Conservation (phyloP, 2,888 invertebrate genomes). For the Peribatodes rhomboidaria region DNA sequence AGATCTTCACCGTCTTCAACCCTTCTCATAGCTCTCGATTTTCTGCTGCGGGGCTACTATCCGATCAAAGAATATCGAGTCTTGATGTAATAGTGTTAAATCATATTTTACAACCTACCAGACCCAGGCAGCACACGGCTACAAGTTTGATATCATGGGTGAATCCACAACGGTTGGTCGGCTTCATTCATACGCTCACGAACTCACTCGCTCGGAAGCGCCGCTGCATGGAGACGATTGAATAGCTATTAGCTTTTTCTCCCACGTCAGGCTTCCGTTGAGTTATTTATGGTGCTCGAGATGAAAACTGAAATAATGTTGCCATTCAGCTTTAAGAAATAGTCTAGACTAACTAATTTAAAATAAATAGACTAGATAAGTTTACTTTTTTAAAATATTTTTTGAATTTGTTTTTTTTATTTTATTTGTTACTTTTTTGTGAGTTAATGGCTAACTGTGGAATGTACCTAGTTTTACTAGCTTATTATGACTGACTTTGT, state of each 20-base stretch:
- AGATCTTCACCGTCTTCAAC: too few species aligned
- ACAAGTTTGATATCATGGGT: constrained; percentile 19
- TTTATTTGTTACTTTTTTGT: neutral
- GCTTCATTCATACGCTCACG: constrained; percentile 42
- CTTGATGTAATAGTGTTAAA: neutral
- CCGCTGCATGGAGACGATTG: constrained; percentile 35
- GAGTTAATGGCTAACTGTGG: too few species aligned
- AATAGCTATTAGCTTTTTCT: constrained; percentile 39
- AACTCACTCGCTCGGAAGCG: constrained; percentile 43
- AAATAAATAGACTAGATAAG: neutral
- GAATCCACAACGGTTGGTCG: constrained; percentile 24
- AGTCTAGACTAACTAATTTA: too few species aligned
- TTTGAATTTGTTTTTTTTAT: neutral
- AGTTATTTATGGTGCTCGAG: constrained; percentile 21
- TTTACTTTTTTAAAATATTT: neutral
- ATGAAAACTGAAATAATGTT: constrained; percentile 16
- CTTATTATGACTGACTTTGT: too few species aligned
- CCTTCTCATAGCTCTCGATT: too few species aligned
- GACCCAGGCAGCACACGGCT: neutral
- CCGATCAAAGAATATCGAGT: neutral
- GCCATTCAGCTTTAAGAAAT: neutral
- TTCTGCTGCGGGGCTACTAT: too few species aligned
- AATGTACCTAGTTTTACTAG: too few species aligned
- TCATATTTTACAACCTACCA: too few species aligned
- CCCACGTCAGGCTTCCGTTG: constrained; percentile 17